Evolutionary conservation across 2,888 invertebrate species (phyloP).

Genomic region (Mythimna pallens): DNA sequence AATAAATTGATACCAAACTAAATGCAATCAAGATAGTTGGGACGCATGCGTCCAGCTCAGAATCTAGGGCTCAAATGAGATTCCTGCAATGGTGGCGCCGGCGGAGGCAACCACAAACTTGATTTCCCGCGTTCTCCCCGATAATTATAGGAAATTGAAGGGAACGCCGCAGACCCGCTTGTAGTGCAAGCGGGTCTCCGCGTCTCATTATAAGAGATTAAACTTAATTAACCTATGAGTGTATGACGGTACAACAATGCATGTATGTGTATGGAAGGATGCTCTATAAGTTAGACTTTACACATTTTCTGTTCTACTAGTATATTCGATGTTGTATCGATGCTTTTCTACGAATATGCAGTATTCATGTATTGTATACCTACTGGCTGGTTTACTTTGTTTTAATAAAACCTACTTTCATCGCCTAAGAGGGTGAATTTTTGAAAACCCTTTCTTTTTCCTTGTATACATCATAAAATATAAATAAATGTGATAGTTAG

Average conservation of each 20-base stretch:
- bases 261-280: background rate
- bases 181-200: too few species aligned
- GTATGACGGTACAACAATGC: conserved; percentile 25
- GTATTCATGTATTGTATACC: too few species aligned
- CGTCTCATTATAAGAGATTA: conserved; percentile 55
- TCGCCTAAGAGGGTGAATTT: too few species aligned
- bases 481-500: too few species aligned
- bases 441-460: too few species aligned
- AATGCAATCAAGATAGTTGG: conserved; percentile 38
- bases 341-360: too few species aligned
- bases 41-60: conserved; percentile 25
- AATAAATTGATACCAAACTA: background rate
- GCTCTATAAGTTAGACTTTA: background rate
- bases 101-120: conserved; percentile 60
- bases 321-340: too few species aligned
- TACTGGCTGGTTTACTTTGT: too few species aligned
- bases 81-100: conserved; percentile 61
- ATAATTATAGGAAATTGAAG: conserved; percentile 66
- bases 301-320: too few species aligned
- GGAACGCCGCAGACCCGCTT: conserved; percentile 38
- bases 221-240: conserved; percentile 51
- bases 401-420: too few species aligned
- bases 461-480: too few species aligned
- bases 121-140: conserved; percentile 62
- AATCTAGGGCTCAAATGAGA: conserved; percentile 62